These are phyloP conservation scores for Chromis chromis DNA, from an alignment of 2,797 vertebrate species.

Conservation along the genomic window DNA sequence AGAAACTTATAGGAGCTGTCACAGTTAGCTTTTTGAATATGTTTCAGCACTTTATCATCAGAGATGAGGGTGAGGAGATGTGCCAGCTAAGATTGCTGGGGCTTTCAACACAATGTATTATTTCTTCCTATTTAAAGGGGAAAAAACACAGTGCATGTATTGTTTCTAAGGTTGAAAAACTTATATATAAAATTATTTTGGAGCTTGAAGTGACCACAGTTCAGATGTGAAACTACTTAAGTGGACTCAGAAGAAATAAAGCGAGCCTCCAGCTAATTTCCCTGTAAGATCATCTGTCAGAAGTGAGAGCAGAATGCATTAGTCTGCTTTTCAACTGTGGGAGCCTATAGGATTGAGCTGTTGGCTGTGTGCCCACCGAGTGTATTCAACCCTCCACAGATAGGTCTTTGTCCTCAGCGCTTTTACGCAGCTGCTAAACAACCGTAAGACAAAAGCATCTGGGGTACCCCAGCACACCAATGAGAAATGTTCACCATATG, in stretches of 20 bases:
- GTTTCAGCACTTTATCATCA: not conserved
- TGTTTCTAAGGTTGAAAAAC: slow-evolving; percentile 15
- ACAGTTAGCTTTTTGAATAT: not conserved
- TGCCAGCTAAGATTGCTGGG: not conserved
- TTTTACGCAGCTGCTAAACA: slow-evolving; percentile 83
- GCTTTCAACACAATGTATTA: not conserved
- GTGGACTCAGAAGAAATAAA: slow-evolving; percentile 52
- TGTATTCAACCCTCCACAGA: slow-evolving; percentile 93
- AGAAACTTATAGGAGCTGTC: slow-evolving; percentile 1
- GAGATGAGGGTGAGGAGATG: not conserved
- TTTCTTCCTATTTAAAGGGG: slow-evolving; percentile 1
- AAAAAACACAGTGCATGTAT: not conserved
- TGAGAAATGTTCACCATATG: slow-evolving; percentile 81
- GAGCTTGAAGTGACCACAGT: slow-evolving; percentile 23
- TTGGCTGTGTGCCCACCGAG: slow-evolving; percentile 88
- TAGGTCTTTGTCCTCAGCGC: slow-evolving; percentile 89
- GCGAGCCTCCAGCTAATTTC: slow-evolving; percentile 52
- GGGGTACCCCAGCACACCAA: slow-evolving; percentile 84
- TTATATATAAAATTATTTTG: not conserved
- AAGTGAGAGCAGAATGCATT: slow-evolving; percentile 72
- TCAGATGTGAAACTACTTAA: slow-evolving; percentile 51
- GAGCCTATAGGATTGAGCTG: slow-evolving; percentile 80
- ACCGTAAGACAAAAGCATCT: slow-evolving; percentile 90
- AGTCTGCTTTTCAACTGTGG: slow-evolving; percentile 76
- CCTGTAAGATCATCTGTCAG: slow-evolving; percentile 65